phyloP scores from a whole-genome alignment of 1,140 invertebrate species.

The Zaprionus ghesquierei region DNA sequence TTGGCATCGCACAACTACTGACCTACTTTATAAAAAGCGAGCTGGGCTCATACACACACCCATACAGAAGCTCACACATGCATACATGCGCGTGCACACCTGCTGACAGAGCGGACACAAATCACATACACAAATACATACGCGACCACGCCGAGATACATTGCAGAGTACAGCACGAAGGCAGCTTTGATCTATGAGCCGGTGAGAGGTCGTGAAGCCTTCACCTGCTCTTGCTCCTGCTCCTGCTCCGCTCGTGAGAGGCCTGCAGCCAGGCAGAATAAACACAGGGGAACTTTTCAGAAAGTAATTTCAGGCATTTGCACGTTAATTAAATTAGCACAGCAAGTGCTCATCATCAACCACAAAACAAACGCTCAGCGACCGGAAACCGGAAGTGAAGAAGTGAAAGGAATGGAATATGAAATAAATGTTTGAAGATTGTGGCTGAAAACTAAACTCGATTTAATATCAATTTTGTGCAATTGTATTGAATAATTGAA shows the following conservation, averaged over 20 bases:
- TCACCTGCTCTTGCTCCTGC: conserved; percentile 21
- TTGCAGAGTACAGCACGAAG: conserved; percentile 51
- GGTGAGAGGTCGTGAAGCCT: conserved; percentile 41
- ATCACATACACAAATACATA: conserved; percentile 6
- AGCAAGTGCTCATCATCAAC: conserved; percentile 44
- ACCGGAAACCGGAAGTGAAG: conserved; percentile 24
- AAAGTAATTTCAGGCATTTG: conserved; percentile 67
- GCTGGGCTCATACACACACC: conserved; percentile 28
- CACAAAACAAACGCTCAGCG: conserved; percentile 18
- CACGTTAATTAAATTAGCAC: conserved; percentile 75
- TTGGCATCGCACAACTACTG: conserved; percentile 72
- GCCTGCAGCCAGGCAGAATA: conserved; percentile 20
- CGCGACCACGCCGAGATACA: conserved; percentile 27
- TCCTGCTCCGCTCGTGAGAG: conserved; percentile 1
- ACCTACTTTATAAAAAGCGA: conserved; percentile 69
- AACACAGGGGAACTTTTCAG: conserved; percentile 43
- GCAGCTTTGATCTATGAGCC: conserved; percentile 68
- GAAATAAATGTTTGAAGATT: conserved; percentile 1
- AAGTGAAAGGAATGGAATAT: background rate
- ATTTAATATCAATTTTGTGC: background rate
- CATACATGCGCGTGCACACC: conserved; percentile 50
- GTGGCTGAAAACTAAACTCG: background rate
- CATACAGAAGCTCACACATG: conserved; percentile 14
- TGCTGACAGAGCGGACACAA: conserved; percentile 55
- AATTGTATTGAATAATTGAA: background rate